Percentiles rank a stretch among this genome's conserved stretches.
phyloP scores from a whole-genome alignment of 2,113 vertebrate species.

The Myocastor coypus region DNA sequence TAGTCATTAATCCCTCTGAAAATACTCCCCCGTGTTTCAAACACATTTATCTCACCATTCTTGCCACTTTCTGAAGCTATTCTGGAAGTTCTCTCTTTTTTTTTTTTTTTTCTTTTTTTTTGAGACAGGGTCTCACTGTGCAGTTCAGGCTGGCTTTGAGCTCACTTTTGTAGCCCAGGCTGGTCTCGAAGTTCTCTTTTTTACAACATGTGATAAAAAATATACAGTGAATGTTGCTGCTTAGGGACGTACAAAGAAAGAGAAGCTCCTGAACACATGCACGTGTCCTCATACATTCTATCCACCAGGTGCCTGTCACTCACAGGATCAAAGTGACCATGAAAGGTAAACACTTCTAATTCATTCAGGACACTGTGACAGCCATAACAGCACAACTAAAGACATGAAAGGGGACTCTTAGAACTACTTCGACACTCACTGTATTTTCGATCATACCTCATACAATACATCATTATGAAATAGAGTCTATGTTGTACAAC shows the following conservation, averaged over 20 bases:
- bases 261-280: not conserved
- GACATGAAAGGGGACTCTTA: not conserved
- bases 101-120: not conserved
- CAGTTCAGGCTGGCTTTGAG: too few relatives aligned
- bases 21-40: not conserved
- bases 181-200: not conserved
- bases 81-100: not conserved
- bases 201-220: not conserved
- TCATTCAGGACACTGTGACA: not conserved
- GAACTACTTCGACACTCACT: not conserved
- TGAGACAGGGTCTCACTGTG: too few relatives aligned
- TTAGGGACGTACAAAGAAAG: not conserved
- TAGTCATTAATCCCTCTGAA: not conserved
- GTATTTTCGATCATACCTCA: not conserved
- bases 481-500: not conserved
- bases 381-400: not conserved
- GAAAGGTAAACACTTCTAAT: not conserved
- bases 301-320: not conserved
- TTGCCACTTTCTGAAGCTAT: not conserved
- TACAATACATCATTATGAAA: not conserved
- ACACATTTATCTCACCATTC: not conserved
- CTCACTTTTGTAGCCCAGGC: too few relatives aligned
- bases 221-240: not conserved
- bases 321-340: not conserved
- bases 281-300: not conserved